Evolutionary conservation across 2,888 invertebrate species (phyloP), one percentile per base, ranked within the genome.

Genomic region (Apodemia zela): DNA sequence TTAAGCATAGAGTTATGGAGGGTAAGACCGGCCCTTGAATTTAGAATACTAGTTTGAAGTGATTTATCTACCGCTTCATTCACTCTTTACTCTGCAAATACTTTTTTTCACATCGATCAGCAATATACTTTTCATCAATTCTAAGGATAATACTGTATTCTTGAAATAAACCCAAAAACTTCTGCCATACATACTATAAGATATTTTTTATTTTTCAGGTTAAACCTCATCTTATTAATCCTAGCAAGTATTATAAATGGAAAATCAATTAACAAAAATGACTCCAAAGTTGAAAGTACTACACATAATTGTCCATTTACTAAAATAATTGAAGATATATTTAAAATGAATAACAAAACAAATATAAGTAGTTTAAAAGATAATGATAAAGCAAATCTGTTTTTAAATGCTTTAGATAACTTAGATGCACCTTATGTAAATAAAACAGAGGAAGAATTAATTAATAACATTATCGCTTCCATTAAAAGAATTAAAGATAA

Each of bases 351-450:
- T 64, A 84, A 76, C 73, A 82, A 75, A 17, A 75, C 77, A 18
- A 70, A 75, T 5, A 61, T 76, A 7, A 61, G 60, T 2, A 64
- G 57, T 21, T 61, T 33, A 59, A 80, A 80, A 72, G 81, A 82
- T 59, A 73, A 84, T 87, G 75, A 93, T 89, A 75, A 94, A 93
- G 83, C 94, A 82, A 72, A 89, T 84, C 67, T 93, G 91, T 76
- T 95, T 47, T 65, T 89, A 11, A 82, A 93, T 74, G 87, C 93
- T 42, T 92, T 94, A 85, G 94, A 94, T 82, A 88, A 92, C 80
- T 75, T 84, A 1, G 79, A 82, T 21, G 71, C 70, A 7, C 78
- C 77, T 42, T 79, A 79, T 59, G 73, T 75, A 5, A 79, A 84
- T 63, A 75, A 75, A 65, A 67, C 74, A 51, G 82, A 89, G 72